phyloP scores from a whole-genome alignment of 2,888 invertebrate genomes.

The Trissolcus japonicus region DNA sequence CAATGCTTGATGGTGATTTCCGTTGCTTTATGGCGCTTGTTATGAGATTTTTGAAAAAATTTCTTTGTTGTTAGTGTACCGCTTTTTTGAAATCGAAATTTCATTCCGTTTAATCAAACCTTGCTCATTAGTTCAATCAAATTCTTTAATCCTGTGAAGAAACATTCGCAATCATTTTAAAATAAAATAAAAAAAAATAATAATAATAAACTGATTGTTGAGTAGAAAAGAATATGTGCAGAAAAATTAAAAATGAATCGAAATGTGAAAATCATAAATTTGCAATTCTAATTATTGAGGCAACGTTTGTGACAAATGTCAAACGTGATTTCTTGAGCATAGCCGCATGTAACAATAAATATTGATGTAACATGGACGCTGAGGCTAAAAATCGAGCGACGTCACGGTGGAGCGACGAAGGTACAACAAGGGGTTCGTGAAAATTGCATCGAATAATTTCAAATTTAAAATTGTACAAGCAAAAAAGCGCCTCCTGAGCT shows the following conservation, averaged over 20 bases:
- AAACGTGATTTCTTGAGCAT: slow-evolving; percentile 45
- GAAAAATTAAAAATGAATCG: not conserved
- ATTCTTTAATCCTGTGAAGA: too few relatives aligned
- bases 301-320: slow-evolving; percentile 47
- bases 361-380: slow-evolving; percentile 38
- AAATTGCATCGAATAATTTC: slow-evolving; percentile 54
- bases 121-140: too few relatives aligned
- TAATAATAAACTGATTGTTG: too few relatives aligned
- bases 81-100: slow-evolving; percentile 3
- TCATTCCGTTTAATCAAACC: not conserved
- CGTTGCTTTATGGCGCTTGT: slow-evolving; percentile 23
- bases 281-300: slow-evolving; percentile 40
- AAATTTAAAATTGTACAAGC: slow-evolving; percentile 51
- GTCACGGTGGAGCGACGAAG: slow-evolving; percentile 34
- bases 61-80: slow-evolving; percentile 3
- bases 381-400: slow-evolving; percentile 39
- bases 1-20: slow-evolving; percentile 38
- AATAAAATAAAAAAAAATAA: too few relatives aligned
- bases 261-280: slow-evolving; percentile 8
- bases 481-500: slow-evolving; percentile 46
- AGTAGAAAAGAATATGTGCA: not conserved
- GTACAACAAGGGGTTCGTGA: slow-evolving; percentile 46
- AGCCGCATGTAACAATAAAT: slow-evolving; percentile 47
- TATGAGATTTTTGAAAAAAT: slow-evolving; percentile 31
- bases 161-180: too few relatives aligned